These are phyloP conservation scores for Aspidiotus destructor DNA, from an alignment of 2,888 invertebrate species.

Conservation along the genomic window DNA sequence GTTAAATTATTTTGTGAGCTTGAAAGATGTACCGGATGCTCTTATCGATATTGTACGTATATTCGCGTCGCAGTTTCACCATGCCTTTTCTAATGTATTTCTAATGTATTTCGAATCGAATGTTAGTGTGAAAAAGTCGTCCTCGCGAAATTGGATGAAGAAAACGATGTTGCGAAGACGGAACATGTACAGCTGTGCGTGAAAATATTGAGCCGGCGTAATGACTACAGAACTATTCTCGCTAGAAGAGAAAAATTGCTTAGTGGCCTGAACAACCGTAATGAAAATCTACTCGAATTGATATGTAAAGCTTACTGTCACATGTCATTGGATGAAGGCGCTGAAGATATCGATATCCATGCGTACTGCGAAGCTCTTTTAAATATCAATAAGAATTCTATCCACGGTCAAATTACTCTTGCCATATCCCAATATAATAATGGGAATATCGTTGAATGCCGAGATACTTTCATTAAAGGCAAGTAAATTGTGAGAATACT, in stretches of 20 bases:
- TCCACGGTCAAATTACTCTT: constrained; percentile 53
- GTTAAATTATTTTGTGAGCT: constrained; percentile 1
- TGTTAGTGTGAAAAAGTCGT: constrained; percentile 42
- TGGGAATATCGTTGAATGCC: constrained; percentile 49
- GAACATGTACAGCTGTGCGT: constrained; percentile 45
- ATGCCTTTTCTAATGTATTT: background rate
- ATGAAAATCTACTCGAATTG: constrained; percentile 46
- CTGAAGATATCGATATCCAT: constrained; percentile 41
- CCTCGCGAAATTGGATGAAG: constrained; percentile 39
- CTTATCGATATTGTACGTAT: background rate
- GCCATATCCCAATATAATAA: constrained; percentile 49
- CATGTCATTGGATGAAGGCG: constrained; percentile 32
- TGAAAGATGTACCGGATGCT: constrained; percentile 4
- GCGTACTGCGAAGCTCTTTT: constrained; percentile 48
- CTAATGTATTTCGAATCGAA: constrained; percentile 19
- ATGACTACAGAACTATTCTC: constrained; percentile 34
- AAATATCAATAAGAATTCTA: constrained; percentile 50
- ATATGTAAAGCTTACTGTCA: constrained; percentile 49
- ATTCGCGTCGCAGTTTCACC: background rate
- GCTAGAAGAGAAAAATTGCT: background rate
- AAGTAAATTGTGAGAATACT: constrained; percentile 27
- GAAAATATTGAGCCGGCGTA: constrained; percentile 40
- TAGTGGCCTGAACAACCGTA: background rate
- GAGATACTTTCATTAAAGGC: constrained; percentile 46
- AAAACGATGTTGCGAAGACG: constrained; percentile 46